Base-by-base conservation (phyloP, 2,797 vertebrate genomes). In the Sebastes oblongus region DNA sequence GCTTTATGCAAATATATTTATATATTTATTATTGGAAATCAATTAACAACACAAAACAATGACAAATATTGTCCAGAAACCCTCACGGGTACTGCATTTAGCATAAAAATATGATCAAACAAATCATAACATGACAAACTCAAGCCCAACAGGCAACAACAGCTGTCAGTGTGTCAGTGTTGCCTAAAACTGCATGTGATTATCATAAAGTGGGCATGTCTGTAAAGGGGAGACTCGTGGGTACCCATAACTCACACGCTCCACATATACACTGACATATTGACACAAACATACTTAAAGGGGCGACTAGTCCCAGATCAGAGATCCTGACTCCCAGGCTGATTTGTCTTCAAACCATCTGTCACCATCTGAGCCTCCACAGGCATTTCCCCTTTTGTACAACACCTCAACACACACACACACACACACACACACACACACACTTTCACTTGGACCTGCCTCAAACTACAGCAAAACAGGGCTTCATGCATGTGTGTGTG, bases 271-370 rank as follows among this genome's bases (percentile, higher is more conserved):
- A 72, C 27, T 16, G 27, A 64, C 52, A 56, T 32, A 62, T 2
- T n/a, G 10, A 81, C 67, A 67, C 76, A 81, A 60, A 76, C 36
- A 64, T 34, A 71, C 62, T 65, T 75, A 83, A 80, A 86, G 74
- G 60, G 71, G 58, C 58, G 58, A 56, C 80, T 75, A 32, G 73
- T 88, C 78, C 68, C 82, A 85, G 82, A 91, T 80, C 89, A 92
- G 78, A 93, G 92, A 93, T 93, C 89, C 91, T 86, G 91, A 94
- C 88, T 93, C 93, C 87, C 87, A 86, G 91, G 84, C 88, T 86
- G 89, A 86, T 92, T 92, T 93, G 89, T 94, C 89, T 94, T 84
- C 59, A 69, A 86, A 88, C 96, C 96, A 96, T 96, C 95, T 96
- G 95, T 95, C 90, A 88, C 94, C 86, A 92, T 93, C 90, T 90